Conservation (phyloP, 2,888 invertebrate species). For the Orthosia incerta region DNA sequence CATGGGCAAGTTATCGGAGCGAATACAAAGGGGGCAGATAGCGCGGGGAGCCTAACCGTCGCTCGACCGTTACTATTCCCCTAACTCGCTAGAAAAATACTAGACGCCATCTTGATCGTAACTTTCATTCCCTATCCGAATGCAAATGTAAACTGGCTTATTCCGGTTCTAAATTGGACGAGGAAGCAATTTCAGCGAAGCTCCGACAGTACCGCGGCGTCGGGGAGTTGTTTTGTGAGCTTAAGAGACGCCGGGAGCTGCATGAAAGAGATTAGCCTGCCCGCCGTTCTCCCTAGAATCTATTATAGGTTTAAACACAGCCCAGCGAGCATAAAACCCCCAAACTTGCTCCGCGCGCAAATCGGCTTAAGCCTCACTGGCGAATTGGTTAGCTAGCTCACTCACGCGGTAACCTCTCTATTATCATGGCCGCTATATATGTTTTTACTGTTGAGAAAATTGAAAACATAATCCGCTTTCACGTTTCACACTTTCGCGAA, state of each 20-base stretch:
- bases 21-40: constrained; percentile 91
- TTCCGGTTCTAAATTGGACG: constrained; percentile 79
- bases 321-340: constrained; percentile 77
- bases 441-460: constrained; percentile 77
- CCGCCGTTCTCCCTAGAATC: constrained; percentile 77
- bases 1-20: constrained; percentile 91
- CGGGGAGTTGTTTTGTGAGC: constrained; percentile 74
- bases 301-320: constrained; percentile 79
- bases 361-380: constrained; percentile 82
- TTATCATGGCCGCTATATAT: constrained; percentile 55
- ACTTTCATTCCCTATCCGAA: constrained; percentile 74
- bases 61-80: constrained; percentile 90
- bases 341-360: constrained; percentile 78
- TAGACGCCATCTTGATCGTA: constrained; percentile 86
- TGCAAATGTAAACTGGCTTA: constrained; percentile 78
- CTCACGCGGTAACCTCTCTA: constrained; percentile 64
- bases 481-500: constrained; percentile 82
- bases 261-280: constrained; percentile 83
- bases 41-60: constrained; percentile 90
- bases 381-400: constrained; percentile 75
- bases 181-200: constrained; percentile 79
- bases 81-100: constrained; percentile 89
- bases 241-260: constrained; percentile 71
- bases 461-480: constrained; percentile 83
- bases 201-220: constrained; percentile 68